A percentile compares a stretch with the other conserved stretches of the same genome.
These are phyloP conservation scores for Camptogramma bilineatum DNA, from an alignment of 2,888 invertebrate species.

Conservation along the genomic window DNA sequence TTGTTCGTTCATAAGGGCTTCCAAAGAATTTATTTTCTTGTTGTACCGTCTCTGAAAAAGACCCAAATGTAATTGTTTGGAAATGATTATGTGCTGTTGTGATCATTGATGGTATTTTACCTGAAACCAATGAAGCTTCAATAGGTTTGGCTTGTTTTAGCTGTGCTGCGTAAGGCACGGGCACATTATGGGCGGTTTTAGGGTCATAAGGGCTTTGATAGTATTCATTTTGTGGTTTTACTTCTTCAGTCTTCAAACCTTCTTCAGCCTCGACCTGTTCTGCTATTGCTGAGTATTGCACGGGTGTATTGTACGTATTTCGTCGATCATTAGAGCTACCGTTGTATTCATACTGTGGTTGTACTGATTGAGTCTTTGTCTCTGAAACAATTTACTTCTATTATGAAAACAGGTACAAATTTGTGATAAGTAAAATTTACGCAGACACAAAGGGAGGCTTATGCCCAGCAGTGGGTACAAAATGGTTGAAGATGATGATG, in stretches of 20 bases:
- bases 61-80: too few species aligned
- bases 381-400: neutral
- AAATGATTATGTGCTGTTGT: too few species aligned
- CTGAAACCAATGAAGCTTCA: neutral
- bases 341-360: neutral
- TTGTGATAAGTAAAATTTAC: too few species aligned
- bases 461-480: too few species aligned
- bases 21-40: neutral
- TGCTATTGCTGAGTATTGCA: neutral
- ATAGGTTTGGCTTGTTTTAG: neutral
- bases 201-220: too few species aligned
- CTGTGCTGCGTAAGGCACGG: neutral
- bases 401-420: too few species aligned
- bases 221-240: too few species aligned
- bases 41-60: neutral
- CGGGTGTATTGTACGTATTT: neutral
- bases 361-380: neutral
- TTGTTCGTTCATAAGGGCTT: neutral
- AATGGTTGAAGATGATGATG: too few species aligned
- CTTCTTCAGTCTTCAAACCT: too few species aligned
- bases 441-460: too few species aligned
- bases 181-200: too few species aligned
- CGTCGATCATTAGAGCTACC: constrained; percentile 1
- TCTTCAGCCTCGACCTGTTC: neutral
- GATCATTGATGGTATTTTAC: neutral